Evolutionary conservation across 2,888 invertebrate species (phyloP).

Genomic region (Chorisops tibialis): DNA sequence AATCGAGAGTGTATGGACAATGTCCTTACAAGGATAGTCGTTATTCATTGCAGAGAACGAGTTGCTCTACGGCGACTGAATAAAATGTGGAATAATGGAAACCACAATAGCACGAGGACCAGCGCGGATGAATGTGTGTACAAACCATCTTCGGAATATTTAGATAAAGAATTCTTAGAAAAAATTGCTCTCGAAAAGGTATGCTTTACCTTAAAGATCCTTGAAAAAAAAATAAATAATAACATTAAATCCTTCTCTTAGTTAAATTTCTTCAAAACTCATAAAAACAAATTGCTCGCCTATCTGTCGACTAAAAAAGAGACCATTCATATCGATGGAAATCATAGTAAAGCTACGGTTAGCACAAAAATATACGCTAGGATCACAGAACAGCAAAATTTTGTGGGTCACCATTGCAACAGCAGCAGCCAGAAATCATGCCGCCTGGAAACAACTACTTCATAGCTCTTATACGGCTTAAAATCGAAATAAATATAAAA

Average conservation of each 20-base stretch:
- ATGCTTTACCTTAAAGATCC: not conserved
- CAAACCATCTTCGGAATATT: not conserved
- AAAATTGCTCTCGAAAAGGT: not conserved
- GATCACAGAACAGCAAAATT: conserved; percentile 25
- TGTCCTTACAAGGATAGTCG: conserved; percentile 38
- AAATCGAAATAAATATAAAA: too few species aligned
- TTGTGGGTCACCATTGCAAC: too few species aligned
- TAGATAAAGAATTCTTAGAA: not conserved
- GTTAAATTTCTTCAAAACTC: not conserved
- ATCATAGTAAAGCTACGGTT: conserved; percentile 28
- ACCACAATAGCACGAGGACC: not conserved
- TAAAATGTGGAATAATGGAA: conserved; percentile 33
- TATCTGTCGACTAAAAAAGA: conserved; percentile 15
- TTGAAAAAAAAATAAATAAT: not conserved
- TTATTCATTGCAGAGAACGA: conserved; percentile 42
- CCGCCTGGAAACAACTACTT: too few species aligned
- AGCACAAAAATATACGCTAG: conserved; percentile 22
- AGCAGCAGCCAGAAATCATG: too few species aligned
- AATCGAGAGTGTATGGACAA: not conserved
- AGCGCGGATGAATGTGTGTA: not conserved
- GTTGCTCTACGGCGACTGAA: conserved; percentile 40
- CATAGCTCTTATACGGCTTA: too few species aligned
- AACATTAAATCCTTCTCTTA: not conserved
- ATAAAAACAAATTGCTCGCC: not conserved
- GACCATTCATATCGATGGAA: conserved; percentile 32